Evolutionary conservation across 2,888 invertebrate genomes (phyloP).

Genomic region (Coleophora deauratella): DNA sequence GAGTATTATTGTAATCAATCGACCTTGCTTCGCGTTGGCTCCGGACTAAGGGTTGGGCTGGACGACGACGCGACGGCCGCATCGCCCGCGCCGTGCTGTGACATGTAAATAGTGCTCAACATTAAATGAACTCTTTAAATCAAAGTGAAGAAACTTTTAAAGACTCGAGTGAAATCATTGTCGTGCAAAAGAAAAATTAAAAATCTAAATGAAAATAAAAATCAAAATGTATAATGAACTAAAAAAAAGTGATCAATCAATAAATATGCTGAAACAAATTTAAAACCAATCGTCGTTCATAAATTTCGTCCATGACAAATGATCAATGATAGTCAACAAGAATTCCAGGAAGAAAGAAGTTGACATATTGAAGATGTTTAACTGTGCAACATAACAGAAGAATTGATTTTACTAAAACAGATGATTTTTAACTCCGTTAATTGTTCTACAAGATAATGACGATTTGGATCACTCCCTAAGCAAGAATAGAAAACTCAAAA

Average conservation of each 20-base stretch:
- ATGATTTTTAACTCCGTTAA: too few relatives aligned
- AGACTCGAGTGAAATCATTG: neutral
- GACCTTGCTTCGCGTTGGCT: conserved; percentile 52
- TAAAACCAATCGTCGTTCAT: too few relatives aligned
- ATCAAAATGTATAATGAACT: conserved; percentile 1
- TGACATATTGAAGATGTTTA: too few relatives aligned
- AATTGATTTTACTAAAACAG: too few relatives aligned
- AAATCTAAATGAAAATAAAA: conserved; percentile 2
- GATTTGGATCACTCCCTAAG: too few relatives aligned
- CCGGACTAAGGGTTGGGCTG: conserved; percentile 78
- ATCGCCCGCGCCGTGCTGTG: neutral
- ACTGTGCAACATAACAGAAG: too few relatives aligned
- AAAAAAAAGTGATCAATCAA: neutral
- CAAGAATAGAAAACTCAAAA: too few relatives aligned
- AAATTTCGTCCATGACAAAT: too few relatives aligned
- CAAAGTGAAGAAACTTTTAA: conserved; percentile 1
- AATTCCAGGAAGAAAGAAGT: too few relatives aligned
- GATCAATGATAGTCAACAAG: too few relatives aligned
- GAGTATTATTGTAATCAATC: conserved; percentile 77
- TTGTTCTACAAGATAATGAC: too few relatives aligned
- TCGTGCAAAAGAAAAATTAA: conserved; percentile 6
- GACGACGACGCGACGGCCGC: conserved; percentile 29
- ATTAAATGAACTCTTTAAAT: neutral
- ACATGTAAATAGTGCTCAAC: neutral
- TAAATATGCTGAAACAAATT: too few relatives aligned